These are phyloP conservation scores for Falco peregrinus DNA, from an alignment of 2,797 vertebrate species.

Conservation along the genomic window DNA sequence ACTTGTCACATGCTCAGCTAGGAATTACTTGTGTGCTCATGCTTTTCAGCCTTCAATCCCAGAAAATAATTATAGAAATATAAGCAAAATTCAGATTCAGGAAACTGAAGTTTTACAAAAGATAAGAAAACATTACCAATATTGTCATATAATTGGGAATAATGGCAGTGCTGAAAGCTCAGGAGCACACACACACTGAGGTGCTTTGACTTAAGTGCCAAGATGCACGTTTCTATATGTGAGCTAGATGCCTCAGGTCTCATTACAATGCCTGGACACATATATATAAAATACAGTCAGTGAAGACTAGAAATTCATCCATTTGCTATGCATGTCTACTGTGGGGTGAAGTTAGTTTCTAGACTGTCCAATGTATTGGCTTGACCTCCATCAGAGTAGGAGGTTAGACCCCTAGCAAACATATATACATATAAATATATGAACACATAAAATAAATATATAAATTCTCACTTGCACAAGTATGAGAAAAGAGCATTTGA, in stretches of 20 bases:
- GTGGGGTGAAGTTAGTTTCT: background rate
- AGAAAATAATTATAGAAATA: background rate
- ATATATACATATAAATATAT: background rate
- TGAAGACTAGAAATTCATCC: background rate
- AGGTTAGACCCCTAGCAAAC: background rate
- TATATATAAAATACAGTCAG: background rate
- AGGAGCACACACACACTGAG: background rate
- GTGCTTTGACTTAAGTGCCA: background rate
- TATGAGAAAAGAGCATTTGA: background rate
- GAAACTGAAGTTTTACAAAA: background rate
- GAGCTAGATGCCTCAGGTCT: background rate
- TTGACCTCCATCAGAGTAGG: background rate
- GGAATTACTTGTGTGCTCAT: background rate
- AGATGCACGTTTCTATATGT: background rate
- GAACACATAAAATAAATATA: background rate
- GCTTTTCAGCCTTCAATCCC: background rate
- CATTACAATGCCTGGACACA: background rate
- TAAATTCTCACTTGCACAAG: background rate
- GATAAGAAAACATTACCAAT: background rate
- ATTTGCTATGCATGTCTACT: background rate
- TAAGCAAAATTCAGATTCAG: background rate
- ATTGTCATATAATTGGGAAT: background rate
- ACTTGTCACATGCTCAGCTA: background rate
- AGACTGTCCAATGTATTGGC: background rate
- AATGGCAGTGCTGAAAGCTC: background rate